Evolutionary conservation across 2,888 invertebrate species (phyloP), one percentile per base, ranked within the genome.

Genomic region (Dioctria linearis): DNA sequence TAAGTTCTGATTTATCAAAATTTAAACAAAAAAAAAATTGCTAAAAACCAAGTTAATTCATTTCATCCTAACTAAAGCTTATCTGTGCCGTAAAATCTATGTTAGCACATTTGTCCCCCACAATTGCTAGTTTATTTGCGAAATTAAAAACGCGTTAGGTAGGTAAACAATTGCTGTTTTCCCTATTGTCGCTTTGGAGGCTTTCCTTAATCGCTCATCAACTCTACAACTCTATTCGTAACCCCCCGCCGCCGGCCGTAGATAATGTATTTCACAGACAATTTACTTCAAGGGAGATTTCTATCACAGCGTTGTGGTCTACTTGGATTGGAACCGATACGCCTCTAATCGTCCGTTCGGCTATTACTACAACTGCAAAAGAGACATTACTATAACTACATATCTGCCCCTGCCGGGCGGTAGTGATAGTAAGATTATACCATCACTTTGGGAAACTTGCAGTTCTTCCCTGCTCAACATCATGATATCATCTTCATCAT

Each of bases 101-200:
- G 73, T 59, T 73, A 57, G 57, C 73, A 73, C 73, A 51, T 71
- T 46, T 11, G 4, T 54, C 4, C 54, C 54, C 11, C 59, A 57
- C 67, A 57, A 13, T 49, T 73, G 57, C 37, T 59, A 13, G 57
- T 42, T 57, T 59, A 42, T 73, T 73, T 42, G 73, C 51, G 73
- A 39, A 73, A 73, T 73, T 73, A 73, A 73, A 73, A 73, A 51
- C 73, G 73, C 73, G 73, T 73, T 73, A 73, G 57, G 40, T 73
- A 73, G 57, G 40, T 42, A 57, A 73, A 51, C 73, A 73, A 73
- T 73, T 73, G 40, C 57, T 43, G 59, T 57, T 69, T 69, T 73
- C 13, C 67, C 73, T 73, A 73, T 73, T 73, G 73, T 73, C 73
- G 57, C 59, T 46, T 37, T 54, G 54, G 59, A 59, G 73, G 73